phyloP scores from a whole-genome alignment of 2,113 vertebrate species.

The Clinocottus analis region DNA sequence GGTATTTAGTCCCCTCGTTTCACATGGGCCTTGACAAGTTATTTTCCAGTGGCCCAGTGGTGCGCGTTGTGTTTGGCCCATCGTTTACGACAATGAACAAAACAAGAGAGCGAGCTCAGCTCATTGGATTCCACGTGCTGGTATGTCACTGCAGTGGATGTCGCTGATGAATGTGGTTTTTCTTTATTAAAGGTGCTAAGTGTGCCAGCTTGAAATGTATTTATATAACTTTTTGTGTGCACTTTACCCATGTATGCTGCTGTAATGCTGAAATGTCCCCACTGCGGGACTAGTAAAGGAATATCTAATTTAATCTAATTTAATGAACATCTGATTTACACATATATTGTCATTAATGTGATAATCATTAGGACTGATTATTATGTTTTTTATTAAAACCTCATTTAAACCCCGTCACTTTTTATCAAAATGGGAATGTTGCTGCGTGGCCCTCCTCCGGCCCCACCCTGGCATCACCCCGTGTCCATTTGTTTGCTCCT shows the following conservation, averaged over 20 bases:
- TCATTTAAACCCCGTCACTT: slow-evolving; percentile 6
- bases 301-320: neutral
- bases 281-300: no score
- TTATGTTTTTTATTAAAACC: neutral
- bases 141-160: slow-evolving; percentile 18
- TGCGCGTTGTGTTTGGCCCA: slow-evolving; percentile 71
- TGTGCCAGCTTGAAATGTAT: neutral
- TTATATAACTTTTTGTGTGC: no score
- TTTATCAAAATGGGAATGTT: neutral
- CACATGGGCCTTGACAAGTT: slow-evolving; percentile 82
- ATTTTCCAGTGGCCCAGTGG: slow-evolving; percentile 75
- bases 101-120: slow-evolving; percentile 48
- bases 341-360: neutral
- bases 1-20: slow-evolving; percentile 79
- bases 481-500: slow-evolving; percentile 46
- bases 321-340: neutral
- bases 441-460: neutral
- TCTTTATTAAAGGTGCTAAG: neutral
- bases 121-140: slow-evolving; percentile 38
- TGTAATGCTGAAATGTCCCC: no score
- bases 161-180: neutral
- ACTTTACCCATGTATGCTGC: no score
- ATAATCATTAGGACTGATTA: neutral
- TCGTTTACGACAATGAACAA: slow-evolving; percentile 71
- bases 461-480: slow-evolving; percentile 13